Percentiles rank a stretch among this genome's conserved stretches.
Evolutionary conservation across 1,140 invertebrate genomes (phyloP).

Genomic region (Pygmarrhopalites habei): DNA sequence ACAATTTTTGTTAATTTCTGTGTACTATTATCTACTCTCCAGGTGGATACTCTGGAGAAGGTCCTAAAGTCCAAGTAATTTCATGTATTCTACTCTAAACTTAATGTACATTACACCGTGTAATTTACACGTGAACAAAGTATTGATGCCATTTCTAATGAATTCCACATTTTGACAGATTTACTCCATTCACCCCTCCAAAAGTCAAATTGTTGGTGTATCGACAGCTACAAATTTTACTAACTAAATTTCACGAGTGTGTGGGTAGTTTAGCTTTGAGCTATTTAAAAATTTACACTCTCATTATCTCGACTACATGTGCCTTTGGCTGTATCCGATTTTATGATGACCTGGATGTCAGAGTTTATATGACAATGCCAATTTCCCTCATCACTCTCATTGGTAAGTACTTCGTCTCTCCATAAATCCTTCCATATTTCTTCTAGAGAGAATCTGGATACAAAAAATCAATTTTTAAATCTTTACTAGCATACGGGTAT

Average conservation of each 20-base stretch:
- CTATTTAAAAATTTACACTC: background rate
- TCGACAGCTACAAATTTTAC: background rate
- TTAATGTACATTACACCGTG: background rate
- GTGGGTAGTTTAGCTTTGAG: background rate
- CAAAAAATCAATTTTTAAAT: too few species aligned
- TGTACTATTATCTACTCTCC: background rate
- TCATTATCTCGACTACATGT: background rate
- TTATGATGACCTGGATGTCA: background rate
- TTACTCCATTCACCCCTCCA: background rate
- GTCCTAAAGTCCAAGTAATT: background rate
- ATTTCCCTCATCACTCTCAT: background rate
- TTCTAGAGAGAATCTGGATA: too few species aligned
- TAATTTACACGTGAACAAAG: background rate
- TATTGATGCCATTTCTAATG: background rate
- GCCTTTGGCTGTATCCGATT: conserved; percentile 3
- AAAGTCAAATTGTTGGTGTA: background rate
- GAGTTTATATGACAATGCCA: background rate
- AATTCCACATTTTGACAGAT: background rate
- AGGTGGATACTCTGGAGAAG: background rate
- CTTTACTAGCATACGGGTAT: background rate
- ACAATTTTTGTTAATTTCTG: background rate
- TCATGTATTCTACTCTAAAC: background rate
- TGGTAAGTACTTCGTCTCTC: too few species aligned
- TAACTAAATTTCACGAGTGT: background rate
- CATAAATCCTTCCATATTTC: too few species aligned